Base-by-base conservation (phyloP, 2,113 vertebrate species). In the Phocoena phocoena region DNA sequence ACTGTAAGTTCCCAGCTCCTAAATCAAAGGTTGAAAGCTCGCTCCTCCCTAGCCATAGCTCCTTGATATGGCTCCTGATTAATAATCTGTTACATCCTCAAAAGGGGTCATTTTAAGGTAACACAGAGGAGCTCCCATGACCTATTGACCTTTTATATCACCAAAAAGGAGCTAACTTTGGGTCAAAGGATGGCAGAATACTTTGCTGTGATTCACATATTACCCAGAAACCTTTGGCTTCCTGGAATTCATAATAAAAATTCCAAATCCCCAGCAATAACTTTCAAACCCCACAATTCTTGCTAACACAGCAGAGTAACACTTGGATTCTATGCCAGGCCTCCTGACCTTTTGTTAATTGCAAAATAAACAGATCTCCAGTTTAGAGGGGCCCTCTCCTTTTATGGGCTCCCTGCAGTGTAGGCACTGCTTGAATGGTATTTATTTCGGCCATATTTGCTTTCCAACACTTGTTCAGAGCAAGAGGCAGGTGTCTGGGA, bases 81-180 rank as follows among this genome's bases (percentile, higher is more conserved):
- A 98, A 97, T 98, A 97, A 98, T 98, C 98, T 98, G 98, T 97
- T 98, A 98, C 95, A 98, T 97, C 98, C 97, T 97, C 98, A 91
- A 95, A 96, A 94, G 97, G 86, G 97, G 97, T 97, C 98, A 98
- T 96, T 97, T 97, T 87, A 97, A 98, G 98, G 97, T 97, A 97
- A 98, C 89, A 55, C 92, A 90, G 82, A 76, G 58, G 95, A 97
- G 92, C 92, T 96, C 98, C 92, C 96, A 92, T 97, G 98, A 97
- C 97, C 97, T 97, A 95, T 83, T 97, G 97, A 98, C 98, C 98
- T 97, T 94, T 91, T 96, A 88, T 97, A 98, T 97, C 96, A 96
- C 96, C 79, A 89, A 97, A 93, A 97, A 90, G 85, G 93, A 97
- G 92, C 96, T 94, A 86, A 88, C 82, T 97, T 97, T 96, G 97